phyloP scores from a whole-genome alignment of 2,113 vertebrate species.

The Colossoma macropomum region DNA sequence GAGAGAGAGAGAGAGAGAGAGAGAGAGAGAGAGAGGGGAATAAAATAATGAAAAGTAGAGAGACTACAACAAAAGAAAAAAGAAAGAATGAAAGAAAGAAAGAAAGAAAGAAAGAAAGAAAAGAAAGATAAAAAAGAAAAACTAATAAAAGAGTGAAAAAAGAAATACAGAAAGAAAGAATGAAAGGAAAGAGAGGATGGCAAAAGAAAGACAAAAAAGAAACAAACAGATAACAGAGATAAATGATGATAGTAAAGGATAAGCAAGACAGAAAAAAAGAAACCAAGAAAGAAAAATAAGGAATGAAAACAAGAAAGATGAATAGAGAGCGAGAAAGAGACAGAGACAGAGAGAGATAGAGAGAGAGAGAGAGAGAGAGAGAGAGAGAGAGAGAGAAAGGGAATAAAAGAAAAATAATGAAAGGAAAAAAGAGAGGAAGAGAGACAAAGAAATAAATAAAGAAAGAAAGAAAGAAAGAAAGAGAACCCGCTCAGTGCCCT shows the following conservation, averaged over 20 bases:
- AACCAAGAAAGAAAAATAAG: not conserved
- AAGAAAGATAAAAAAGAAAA: not conserved
- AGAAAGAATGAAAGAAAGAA: no score
- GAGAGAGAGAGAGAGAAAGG: not conserved
- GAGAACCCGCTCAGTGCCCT: no score
- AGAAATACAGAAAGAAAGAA: no score
- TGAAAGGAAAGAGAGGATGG: not conserved
- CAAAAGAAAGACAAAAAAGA: constrained; percentile 8
- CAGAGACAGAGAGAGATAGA: not conserved
- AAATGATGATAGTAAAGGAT: not conserved
- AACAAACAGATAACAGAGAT: not conserved
- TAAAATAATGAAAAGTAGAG: no score
- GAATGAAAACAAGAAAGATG: no score
- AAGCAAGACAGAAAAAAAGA: not conserved
- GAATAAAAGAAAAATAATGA: not conserved
- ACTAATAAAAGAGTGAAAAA: not conserved
- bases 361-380: not conserved
- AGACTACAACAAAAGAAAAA: no score
- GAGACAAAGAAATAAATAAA: not conserved
- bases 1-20: no score
- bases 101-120: no score
- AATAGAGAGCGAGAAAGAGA: not conserved
- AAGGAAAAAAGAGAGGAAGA: not conserved
- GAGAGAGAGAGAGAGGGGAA: no score
- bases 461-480: not conserved